Base-by-base conservation (phyloP, 2,113 vertebrate species). In the Zosterops pallidus region DNA sequence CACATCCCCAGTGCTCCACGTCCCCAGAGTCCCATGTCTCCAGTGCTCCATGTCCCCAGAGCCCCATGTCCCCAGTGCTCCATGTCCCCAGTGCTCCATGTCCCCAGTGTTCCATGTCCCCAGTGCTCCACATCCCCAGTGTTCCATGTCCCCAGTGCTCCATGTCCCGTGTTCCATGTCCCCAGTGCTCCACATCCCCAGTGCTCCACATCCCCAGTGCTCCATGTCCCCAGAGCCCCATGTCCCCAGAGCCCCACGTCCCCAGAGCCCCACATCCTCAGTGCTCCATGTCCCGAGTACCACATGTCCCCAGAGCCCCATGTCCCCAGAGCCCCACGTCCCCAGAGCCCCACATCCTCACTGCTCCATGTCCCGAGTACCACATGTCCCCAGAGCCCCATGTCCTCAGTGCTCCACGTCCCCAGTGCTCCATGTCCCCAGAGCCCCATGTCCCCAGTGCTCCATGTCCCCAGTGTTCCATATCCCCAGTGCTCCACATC, bases 261-360 rank as follows among this genome's bases (percentile, higher is more conserved):
- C 52, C 28, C 52, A 19, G 29, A 12, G 52, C 11, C 12, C 18
- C 29, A 20, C 8, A 33, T 57, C 10, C 50, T 14, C 50, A 52
- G 50, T 28, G 26, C 26, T 4, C 53, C 53, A 33, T 8, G 31
- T 56, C 53, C 11, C 19, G 12, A 22, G 31, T 22, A 31, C 56
- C 15, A 33, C 33, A 9, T 0, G 6, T 29, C 50, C 24, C 39
- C 0, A 0, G 8, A 11, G 33, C 46, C 53, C 19, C 33, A n/a
- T 2, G 3, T n/a, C 31, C 31, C 19, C 18, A 55, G 29, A 12
- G 29, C 28, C 11, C 28, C 52, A 53, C 2, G 4, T 35, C 35
- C 35, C 35, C 35, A 35, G 35, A 35, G 9, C 35, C 35, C 35
- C n/a, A 31, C 3, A 31, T 56, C 14, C 11, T 8, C 12, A 19